Base-by-base conservation (phyloP, 2,797 vertebrate species). In the Hyperoplus immaculatus region DNA sequence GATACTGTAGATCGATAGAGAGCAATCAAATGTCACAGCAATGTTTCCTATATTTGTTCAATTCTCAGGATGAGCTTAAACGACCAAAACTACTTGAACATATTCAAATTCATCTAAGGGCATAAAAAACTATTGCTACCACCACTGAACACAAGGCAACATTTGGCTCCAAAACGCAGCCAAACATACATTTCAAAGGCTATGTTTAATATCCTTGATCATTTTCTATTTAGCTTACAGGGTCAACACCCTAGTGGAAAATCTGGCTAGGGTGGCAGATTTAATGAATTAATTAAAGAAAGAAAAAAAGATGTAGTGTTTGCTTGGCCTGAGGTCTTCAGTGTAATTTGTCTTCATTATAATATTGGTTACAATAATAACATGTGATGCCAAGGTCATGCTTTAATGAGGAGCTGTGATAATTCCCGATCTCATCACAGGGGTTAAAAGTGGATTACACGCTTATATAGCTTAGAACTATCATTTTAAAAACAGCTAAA, bases 371-470 rank as follows among this genome's bases (percentile, higher is more conserved):
- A 80, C 84, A 83, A 84, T 82, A 68, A 82, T 79, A 85, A 80
- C 81, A 82, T 66, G 82, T 53, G 77, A 88, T 77, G 69, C 70
- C 73, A 81, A 88, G 88, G 84, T 67, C 77, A 63, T 39, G 68
- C 51, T 85, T 79, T 93, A 92, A 93, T 92, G 88, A 87, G 88
- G 69, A 79, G 73, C 70, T 39, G 71, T 83, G 88, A 85, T 87
- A 84, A 75, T 75, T 72, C 84, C 70, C 89, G 89, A 90, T 89
- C 89, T 91, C 89, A 89, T 92, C 88, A 81, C 58, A 18, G 49
- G 60, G 90, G 88, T 89, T 89, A 92, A 87, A 80, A 74, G 68
- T 70, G 69, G 85, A 93, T 90, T 91, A 92, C 77, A 71, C 77
- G 29, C 29, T 29, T 29, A 80, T 60, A 74, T 71, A 73, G 71